Base-by-base conservation (phyloP, 2,113 vertebrate genomes). In the Climacteris rufus region DNA sequence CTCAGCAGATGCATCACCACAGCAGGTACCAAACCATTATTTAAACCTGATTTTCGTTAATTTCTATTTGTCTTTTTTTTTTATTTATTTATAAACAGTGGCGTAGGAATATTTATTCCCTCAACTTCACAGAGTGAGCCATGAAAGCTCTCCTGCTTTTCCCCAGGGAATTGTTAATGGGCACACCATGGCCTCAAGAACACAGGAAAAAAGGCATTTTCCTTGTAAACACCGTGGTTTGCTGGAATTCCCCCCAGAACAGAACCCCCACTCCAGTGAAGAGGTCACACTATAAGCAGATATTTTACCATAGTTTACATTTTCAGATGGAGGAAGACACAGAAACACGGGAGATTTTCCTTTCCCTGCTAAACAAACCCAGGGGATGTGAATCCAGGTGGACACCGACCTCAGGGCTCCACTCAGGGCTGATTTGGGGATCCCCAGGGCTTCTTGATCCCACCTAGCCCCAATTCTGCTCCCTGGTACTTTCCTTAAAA, bases 191-290 rank as follows among this genome's bases (percentile, higher is more conserved):
- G 59, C 74, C 74, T 13, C 18, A 49, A 79, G 81, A 92, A 53
- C 37, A 64, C 22, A 8, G 3, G 82, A 53, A 15, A 87, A 27
- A 72, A 75, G 64, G 69, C 81, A 69, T 85, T 57, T 91, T 64
- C 59, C 77, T 72, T 87, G 81, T 94, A 91, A 94, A 94, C 95
- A 95, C 69, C 11, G 28, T 54, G 84, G 53, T 44, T 79, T 79
- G 61, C 81, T 94, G 91, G 93, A 97, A 96, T 84, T 63, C 81
- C 60, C 83, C 27, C 64, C 83, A 89, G 86, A 89, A 64, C 47
- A 89, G 77, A 57, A 1, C 17, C 56, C 49, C 53, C 27, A 27
- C 61, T 57, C 7, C 1, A 76, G 69, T 49, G 53, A 56, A 72
- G 53, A 92, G 93, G 91, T 95, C 83, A 49, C 24, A 2, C 87